These are phyloP conservation scores for Physella acuta DNA, from an alignment of 1,140 invertebrate species.

Conservation along the genomic window DNA sequence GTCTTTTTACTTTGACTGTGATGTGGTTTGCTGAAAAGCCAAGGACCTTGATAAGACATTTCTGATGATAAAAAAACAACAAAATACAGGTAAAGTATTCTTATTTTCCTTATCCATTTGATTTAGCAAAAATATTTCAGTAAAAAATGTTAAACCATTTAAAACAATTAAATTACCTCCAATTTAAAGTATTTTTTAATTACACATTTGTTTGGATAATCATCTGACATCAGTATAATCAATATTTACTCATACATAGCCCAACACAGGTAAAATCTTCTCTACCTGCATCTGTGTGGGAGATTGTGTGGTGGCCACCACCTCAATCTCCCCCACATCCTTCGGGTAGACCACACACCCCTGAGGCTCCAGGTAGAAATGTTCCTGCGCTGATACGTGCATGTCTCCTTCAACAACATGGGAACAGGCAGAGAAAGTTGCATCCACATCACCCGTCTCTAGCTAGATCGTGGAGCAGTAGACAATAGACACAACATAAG, in stretches of 20 bases:
- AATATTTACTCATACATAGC: no score
- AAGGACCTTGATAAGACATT: slow-evolving; percentile 72
- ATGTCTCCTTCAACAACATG: slow-evolving; percentile 66
- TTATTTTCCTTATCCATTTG: no score
- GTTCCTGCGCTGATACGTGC: slow-evolving; percentile 87
- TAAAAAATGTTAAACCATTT: no score
- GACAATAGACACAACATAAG: no score
- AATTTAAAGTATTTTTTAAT: no score
- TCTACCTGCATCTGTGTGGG: slow-evolving; percentile 71
- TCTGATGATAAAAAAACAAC: slow-evolving; percentile 63
- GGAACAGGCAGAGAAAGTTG: slow-evolving; percentile 69
- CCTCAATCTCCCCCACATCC: slow-evolving; percentile 82
- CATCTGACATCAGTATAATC: no score
- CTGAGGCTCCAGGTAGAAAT: slow-evolving; percentile 94
- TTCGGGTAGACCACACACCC: slow-evolving; percentile 72
- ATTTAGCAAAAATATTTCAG: no score
- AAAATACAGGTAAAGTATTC: neutral
- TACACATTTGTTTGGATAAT: no score
- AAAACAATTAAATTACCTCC: no score
- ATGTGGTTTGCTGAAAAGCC: slow-evolving; percentile 78
- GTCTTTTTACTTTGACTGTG: slow-evolving; percentile 76
- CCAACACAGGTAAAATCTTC: no score
- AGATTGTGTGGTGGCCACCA: slow-evolving; percentile 82
- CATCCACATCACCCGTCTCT: slow-evolving; percentile 69
- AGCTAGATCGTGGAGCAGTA: slow-evolving; percentile 28